Percentiles rank a stretch among this genome's conserved stretches.
phyloP scores from a whole-genome alignment of 1,140 invertebrate species.

The Triops longicaudatus region DNA sequence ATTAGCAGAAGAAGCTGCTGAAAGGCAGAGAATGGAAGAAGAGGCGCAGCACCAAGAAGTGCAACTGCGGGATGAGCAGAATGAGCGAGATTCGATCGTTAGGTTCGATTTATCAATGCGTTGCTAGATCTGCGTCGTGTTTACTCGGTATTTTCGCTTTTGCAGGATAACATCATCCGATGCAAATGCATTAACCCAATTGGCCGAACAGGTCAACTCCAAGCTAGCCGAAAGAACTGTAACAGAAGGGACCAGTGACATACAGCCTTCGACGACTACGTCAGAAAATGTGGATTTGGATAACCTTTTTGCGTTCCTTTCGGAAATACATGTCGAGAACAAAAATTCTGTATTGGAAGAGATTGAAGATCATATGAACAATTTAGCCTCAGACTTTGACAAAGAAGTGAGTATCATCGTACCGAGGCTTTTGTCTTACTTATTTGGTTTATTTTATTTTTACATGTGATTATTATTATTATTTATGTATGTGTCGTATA shows the following conservation, averaged over 20 bases:
- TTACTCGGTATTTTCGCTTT: background rate
- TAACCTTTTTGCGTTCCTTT: conserved; percentile 85
- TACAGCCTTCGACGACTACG: conserved; percentile 43
- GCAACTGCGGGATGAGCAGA: conserved; percentile 36
- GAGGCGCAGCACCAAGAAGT: conserved; percentile 37
- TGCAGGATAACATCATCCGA: conserved; percentile 42
- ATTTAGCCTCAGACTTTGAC: conserved; percentile 58
- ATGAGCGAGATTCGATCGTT: conserved; percentile 5
- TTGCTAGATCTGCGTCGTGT: conserved; percentile 15
- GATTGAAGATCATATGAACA: conserved; percentile 72
- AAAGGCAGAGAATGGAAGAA: conserved; percentile 40
- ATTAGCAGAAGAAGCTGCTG: conserved; percentile 54
- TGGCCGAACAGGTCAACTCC: conserved; percentile 64
- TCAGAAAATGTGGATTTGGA: conserved; percentile 76
- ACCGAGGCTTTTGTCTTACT: no score
- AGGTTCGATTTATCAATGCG: background rate
- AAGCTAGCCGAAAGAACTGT: conserved; percentile 41
- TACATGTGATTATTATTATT: background rate
- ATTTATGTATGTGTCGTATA: conserved; percentile 9
- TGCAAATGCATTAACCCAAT: conserved; percentile 60
- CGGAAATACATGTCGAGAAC: conserved; percentile 57
- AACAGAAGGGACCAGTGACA: conserved; percentile 37
- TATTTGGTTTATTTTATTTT: background rate
- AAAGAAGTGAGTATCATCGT: conserved; percentile 32
- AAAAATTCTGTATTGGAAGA: conserved; percentile 58